Evolutionary conservation across 2,113 vertebrate genomes (phyloP).

Genomic region (Microtus ochrogaster): DNA sequence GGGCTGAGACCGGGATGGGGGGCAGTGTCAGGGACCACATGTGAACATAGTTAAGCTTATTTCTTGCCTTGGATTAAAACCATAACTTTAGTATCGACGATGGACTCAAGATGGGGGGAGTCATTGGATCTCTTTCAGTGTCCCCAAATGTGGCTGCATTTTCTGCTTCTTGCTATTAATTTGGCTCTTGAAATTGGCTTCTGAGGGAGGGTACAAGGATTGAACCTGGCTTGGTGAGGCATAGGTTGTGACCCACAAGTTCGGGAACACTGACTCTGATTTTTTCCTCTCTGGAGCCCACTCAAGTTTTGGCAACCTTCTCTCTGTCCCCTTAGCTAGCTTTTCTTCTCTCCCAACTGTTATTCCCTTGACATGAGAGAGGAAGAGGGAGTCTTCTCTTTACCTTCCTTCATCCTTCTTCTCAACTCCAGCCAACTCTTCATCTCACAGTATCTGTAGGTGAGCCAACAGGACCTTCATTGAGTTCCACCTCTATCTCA

Average conservation of each 20-base stretch:
- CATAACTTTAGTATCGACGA: not conserved
- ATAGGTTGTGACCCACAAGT: not conserved
- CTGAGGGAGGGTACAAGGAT: too few relatives aligned
- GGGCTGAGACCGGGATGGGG: not conserved
- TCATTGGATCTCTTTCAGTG: not conserved
- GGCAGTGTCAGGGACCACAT: not conserved
- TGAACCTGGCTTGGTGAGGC: not conserved
- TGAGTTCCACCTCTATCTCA: not conserved
- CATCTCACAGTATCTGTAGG: not conserved
- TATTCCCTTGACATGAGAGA: not conserved
- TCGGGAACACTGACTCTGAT: not conserved
- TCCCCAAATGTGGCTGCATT: not conserved
- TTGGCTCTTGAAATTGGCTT: not conserved
- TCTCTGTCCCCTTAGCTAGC: not conserved
- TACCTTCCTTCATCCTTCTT: not conserved
- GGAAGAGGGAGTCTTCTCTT: not conserved
- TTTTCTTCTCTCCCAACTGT: not conserved
- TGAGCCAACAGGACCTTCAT: not conserved
- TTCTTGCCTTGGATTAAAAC: not conserved
- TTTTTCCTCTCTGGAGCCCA: not conserved
- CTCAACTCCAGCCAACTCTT: not conserved
- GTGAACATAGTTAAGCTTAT: not conserved
- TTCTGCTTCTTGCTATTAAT: not conserved
- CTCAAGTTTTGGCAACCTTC: not conserved
- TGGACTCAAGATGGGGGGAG: not conserved